Conservation (phyloP, 1,140 invertebrate genomes). For the Panulirus ornatus region DNA sequence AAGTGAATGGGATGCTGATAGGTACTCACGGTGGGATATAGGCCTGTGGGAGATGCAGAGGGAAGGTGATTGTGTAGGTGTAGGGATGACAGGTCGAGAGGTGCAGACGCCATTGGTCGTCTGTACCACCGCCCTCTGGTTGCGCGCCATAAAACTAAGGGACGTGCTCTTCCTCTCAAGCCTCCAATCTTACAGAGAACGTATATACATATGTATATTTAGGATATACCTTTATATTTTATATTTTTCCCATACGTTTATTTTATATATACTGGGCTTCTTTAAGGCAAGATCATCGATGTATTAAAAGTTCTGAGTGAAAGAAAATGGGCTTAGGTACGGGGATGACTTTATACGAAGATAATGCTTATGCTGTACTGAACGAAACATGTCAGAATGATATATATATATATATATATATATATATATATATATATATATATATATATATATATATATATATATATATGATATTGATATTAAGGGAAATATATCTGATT, state of each 20-base stretch:
- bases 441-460: constrained; percentile 20
- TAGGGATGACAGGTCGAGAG: constrained; percentile 5
- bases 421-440: constrained; percentile 23
- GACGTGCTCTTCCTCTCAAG: neutral
- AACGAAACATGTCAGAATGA: too few species aligned
- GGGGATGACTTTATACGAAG: too few species aligned
- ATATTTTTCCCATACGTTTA: too few species aligned
- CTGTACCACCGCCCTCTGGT: neutral
- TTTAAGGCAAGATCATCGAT: too few species aligned
- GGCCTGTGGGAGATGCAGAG: neutral
- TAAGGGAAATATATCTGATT: neutral
- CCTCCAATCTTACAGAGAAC: neutral
- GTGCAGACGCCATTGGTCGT: constrained; percentile 27
- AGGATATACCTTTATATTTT: too few species aligned
- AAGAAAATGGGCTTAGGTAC: too few species aligned
- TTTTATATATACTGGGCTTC: too few species aligned
- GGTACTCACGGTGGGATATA: constrained; percentile 25
- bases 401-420: constrained; percentile 16
- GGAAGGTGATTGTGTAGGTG: neutral
- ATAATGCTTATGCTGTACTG: too few species aligned
- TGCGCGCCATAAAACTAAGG: neutral
- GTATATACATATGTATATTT: too few species aligned
- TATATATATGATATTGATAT: too few species aligned
- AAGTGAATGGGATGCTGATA: neutral
- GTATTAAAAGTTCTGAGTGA: too few species aligned